Evolutionary conservation across 1,140 invertebrate species (phyloP), one percentile per base, ranked within the genome.

Genomic region (Oscheius sp.): DNA sequence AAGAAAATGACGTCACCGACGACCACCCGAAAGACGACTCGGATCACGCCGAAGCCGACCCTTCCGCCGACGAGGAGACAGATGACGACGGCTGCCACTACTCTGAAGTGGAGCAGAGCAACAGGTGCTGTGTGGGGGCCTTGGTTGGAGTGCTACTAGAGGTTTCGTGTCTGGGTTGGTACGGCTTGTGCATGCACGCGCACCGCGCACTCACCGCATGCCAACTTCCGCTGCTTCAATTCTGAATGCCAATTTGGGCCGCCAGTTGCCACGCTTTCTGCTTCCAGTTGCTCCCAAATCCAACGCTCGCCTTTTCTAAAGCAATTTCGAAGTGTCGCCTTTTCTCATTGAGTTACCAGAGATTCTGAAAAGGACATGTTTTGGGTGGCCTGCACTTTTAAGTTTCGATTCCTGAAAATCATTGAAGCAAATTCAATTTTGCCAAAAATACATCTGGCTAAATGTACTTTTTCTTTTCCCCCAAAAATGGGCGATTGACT

Each of bases 11-110:
- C 72, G 2, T 68, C 64, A 32, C 59, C 31, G 65, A 36, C 32
- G n/a, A 59, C 63, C 3, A 58, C 63, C 7, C 31, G 31, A n/a
- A 63, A 38, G 32, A 63, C 61, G n/a, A 38, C 61, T 32, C 13
- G 55, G 23, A 23, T 31, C 13, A 59, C 55, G 23, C 10, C 55
- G 7, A 71, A 49, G 31, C 63, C 59, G 7, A 59, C 55, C 13
- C 13, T 23, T 13, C 55, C 20, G 55, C 63, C 69, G 15, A 71
- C 69, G 26, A 71, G 59, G 4, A 42, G 52, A 61, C 18, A 20
- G 15, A 63, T 61, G n/a, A 64, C 69, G 61, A 63, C 62, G 35
- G 31, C 61, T 32, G 10, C 46, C 4, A 46, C 69, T 45, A 63
- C 59, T 28, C 34, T 49, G 28, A 38, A 18, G 18, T 32, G 61